Conservation (phyloP, 2,113 vertebrate species). For the Pygoscelis adeliae region DNA sequence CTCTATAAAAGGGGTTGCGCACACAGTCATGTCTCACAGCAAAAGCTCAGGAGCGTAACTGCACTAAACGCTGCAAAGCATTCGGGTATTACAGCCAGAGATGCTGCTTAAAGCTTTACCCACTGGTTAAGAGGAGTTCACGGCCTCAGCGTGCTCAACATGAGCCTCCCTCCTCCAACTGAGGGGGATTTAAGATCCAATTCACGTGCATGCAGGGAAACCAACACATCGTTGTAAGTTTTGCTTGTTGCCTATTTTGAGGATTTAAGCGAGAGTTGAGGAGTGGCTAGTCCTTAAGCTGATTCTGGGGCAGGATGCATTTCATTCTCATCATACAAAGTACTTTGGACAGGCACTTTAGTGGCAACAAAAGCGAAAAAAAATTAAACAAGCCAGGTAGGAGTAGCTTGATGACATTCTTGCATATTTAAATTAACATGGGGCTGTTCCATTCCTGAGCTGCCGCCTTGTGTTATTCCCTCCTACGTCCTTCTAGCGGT, state of each 20-base stretch:
- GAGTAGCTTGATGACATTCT: not conserved
- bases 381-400: not conserved
- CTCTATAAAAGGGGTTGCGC: not conserved
- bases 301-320: not conserved
- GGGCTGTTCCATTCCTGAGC: not conserved
- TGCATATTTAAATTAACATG: not conserved
- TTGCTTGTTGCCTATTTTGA: not conserved
- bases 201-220: accelerated
- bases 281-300: not conserved
- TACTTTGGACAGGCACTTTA: not conserved
- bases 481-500: not conserved
- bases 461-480: not conserved
- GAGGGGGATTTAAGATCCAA: not conserved
- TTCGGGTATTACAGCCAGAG: not conserved
- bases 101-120: not conserved
- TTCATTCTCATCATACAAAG: not conserved
- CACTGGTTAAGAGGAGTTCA: not conserved
- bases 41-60: not conserved
- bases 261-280: not conserved
- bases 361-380: not conserved
- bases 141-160: not conserved
- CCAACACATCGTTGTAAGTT: not conserved
- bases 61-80: not conserved
- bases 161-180: not conserved
- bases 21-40: not conserved